Evolutionary conservation across 2,888 invertebrate genomes (phyloP), one percentile per base, ranked within the genome.

Genomic region (Poecilobothrus nobilitatus): DNA sequence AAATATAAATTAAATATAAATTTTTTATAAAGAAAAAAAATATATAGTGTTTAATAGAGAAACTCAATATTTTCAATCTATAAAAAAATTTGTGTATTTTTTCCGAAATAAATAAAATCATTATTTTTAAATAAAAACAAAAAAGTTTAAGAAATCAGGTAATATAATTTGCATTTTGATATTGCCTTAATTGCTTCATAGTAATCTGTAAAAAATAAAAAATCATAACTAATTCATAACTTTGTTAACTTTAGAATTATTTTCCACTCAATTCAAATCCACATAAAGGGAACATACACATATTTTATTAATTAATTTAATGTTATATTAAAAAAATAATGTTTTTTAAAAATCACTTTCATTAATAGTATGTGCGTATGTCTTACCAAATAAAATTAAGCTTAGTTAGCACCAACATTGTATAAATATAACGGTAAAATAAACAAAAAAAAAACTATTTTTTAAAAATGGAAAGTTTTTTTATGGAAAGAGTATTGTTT

Each of bases 151-250:
- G 27, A 27, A 27, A 27, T 37, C 37, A 53, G 15, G 53, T 53
- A 22, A 63, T 63, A 15, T 27, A 63, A 63, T 22, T 18, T 2
- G 10, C 15, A 27, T 63, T 63, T 63, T 63, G 63, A 33, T 27
- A 63, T 63, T 63, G 27, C 27, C 63, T 27, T 27, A 63, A 27
- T 27, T 63, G 63, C 27, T 22, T 20, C 22, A 63, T 27, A 33
- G 63, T 63, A 63, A 63, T 63, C 63, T 63, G 63, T 15, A 63
- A 63, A 27, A 63, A 27, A 63, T 27, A 27, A 15, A 53, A 53
- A 18, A 53, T 53, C 53, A 53, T 27, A 27, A n/a, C 53, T 37
- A 37, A 37, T 37, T 37, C 10, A 18, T n/a, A 53, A 53, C n/a
- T 53, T 9, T 53, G 9, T n/a, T 53, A 53, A 18, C 9, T 18